These are phyloP conservation scores for Apocrypta bakeri DNA, from an alignment of 1,140 invertebrate genomes.

Conservation along the genomic window DNA sequence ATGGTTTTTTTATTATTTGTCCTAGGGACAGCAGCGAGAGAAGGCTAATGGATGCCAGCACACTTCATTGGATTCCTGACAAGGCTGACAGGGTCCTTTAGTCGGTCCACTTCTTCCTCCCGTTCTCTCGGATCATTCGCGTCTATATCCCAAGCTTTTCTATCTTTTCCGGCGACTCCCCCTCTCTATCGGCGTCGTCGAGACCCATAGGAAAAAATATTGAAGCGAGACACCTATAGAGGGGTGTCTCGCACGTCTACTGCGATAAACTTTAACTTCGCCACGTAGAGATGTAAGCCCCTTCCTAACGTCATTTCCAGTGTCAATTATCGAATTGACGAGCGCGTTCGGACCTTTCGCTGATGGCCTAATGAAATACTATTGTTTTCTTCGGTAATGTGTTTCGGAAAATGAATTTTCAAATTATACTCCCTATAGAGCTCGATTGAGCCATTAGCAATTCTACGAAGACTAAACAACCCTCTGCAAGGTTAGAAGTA, in stretches of 20 bases:
- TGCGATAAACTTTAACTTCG: conserved; percentile 61
- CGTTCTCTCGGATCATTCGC: conserved; percentile 52
- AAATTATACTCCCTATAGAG: neutral
- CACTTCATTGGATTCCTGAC: conserved; percentile 72
- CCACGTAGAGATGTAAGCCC: conserved; percentile 13
- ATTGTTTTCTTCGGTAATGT: neutral
- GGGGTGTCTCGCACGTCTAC: conserved; percentile 50
- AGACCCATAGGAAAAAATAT: conserved; percentile 49
- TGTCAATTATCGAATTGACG: conserved; percentile 45
- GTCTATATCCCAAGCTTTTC: conserved; percentile 49
- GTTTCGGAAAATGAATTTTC: neutral
- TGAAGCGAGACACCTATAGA: conserved; percentile 55
- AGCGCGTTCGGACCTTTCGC: neutral
- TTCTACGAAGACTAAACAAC: conserved; percentile 59
- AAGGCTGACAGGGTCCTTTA: conserved; percentile 65
- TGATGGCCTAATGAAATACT: neutral
- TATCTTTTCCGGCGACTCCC: conserved; percentile 30
- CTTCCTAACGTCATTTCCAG: conserved; percentile 35
- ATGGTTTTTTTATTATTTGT: conserved; percentile 75
- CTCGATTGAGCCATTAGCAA: conserved; percentile 60
- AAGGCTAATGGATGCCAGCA: conserved; percentile 62
- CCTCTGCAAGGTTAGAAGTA: conserved; percentile 13
- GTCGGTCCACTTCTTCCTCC: conserved; percentile 37
- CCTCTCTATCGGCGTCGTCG: neutral
- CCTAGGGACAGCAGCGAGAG: conserved; percentile 35